A percentile compares a stretch with the other conserved stretches of the same genome.
Conservation (phyloP, 1,140 invertebrate genomes). For the Proales similis region DNA sequence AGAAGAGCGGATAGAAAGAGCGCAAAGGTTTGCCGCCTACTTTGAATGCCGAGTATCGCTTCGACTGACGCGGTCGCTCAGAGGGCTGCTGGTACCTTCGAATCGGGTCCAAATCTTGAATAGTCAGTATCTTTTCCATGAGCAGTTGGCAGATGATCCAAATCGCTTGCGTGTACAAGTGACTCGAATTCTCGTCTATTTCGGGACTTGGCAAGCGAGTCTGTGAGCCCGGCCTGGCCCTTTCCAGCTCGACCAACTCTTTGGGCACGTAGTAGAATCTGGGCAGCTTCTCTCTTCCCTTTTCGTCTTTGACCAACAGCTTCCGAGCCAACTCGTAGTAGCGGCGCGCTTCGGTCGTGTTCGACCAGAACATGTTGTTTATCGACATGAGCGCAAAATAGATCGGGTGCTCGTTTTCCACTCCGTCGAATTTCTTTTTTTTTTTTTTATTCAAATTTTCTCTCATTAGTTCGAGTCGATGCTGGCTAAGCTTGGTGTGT, state of each 20-base stretch:
- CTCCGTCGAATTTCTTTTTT: constrained; percentile 78
- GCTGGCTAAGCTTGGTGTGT: constrained; percentile 19
- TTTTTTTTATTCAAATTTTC: too few species aligned
- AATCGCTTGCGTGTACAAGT: constrained; percentile 83
- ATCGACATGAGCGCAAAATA: constrained; percentile 93
- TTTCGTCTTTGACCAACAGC: constrained; percentile 45
- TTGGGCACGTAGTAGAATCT: constrained; percentile 64
- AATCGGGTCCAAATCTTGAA: constrained; percentile 39
- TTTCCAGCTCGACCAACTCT: constrained; percentile 69
- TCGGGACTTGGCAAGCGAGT: constrained; percentile 59
- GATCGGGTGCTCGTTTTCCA: constrained; percentile 95
- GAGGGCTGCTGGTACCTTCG: constrained; percentile 87
- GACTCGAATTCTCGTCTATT: constrained; percentile 55
- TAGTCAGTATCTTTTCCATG: constrained; percentile 31
- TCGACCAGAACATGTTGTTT: constrained; percentile 62
- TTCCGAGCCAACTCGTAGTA: constrained; percentile 70
- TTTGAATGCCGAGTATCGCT: constrained; percentile 91
- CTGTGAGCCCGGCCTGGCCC: constrained; percentile 64
- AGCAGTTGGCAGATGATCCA: constrained; percentile 86
- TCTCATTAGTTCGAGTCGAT: too few species aligned
- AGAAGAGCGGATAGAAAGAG: background rate
- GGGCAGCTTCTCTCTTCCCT: constrained; percentile 40
- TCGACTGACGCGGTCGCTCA: constrained; percentile 78
- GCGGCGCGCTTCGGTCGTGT: constrained; percentile 82
- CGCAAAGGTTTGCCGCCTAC: constrained; percentile 55